Conservation (phyloP, 2,888 invertebrate genomes). For the Chydorus sphaericus region DNA sequence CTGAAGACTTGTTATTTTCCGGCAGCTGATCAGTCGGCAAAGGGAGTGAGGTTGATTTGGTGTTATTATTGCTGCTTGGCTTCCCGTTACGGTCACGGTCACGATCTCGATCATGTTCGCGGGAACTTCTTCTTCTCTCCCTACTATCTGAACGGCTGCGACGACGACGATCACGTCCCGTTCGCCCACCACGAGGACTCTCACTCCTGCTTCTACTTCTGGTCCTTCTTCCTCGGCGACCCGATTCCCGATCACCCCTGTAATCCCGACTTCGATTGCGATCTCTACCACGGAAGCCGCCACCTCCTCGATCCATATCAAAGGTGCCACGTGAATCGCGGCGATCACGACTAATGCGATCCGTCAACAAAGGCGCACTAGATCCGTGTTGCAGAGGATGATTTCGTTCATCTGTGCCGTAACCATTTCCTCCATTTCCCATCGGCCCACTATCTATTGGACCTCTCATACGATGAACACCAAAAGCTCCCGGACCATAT, state of each 20-base stretch:
- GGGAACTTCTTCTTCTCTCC: constrained; percentile 19
- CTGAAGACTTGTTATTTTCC: constrained; percentile 16
- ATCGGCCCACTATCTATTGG: not conserved
- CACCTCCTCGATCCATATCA: constrained; percentile 14
- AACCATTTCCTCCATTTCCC: not conserved
- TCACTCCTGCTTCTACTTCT: constrained; percentile 23
- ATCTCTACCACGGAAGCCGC: constrained; percentile 15
- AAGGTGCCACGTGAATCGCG: constrained; percentile 25
- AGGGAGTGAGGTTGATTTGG: not conserved
- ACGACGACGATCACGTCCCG: constrained; percentile 16
- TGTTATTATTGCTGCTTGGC: not conserved
- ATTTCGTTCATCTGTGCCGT: constrained; percentile 4
- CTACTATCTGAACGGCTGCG: constrained; percentile 14
- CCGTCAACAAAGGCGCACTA: too few relatives aligned
- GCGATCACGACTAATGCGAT: constrained; percentile 23
- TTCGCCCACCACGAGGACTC: constrained; percentile 32
- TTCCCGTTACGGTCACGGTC: constrained; percentile 17
- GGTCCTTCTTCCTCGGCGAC: constrained; percentile 15
- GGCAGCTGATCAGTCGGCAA: constrained; percentile 9
- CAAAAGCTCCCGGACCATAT: too few relatives aligned
- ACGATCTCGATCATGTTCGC: constrained; percentile 18
- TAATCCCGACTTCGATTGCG: constrained; percentile 19
- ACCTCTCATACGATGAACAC: constrained; percentile 3
- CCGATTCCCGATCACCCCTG: constrained; percentile 16
- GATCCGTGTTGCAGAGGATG: constrained; percentile 14